These are phyloP conservation scores for Plumapathes pennacea DNA, from an alignment of 92 coral and sea anemone genomes.

Conservation along the genomic window DNA sequence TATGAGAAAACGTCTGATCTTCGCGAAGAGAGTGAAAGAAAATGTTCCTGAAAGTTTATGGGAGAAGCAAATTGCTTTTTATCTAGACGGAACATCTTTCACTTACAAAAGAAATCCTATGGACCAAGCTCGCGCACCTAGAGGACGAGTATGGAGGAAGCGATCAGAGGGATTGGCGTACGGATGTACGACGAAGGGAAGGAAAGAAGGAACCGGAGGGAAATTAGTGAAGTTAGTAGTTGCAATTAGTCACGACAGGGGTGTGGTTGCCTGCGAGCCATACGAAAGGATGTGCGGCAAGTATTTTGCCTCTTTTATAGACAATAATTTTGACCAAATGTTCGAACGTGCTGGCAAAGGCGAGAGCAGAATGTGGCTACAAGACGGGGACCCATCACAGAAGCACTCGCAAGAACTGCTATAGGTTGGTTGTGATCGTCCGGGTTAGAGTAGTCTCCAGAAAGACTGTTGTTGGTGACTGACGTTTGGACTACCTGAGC, in stretches of 20 bases:
- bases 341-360: slow-evolving; percentile 7
- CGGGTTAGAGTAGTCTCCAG: slow-evolving; percentile 1
- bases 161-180: slow-evolving; percentile 16
- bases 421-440: slow-evolving; percentile 10
- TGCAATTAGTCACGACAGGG: slow-evolving; percentile 27
- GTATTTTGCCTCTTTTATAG: slow-evolving; percentile 4
- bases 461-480: too few species aligned
- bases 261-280: slow-evolving; percentile 26
- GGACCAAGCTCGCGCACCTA: slow-evolving; percentile 27
- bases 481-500: too few species aligned
- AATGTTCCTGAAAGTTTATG: slow-evolving; percentile 11
- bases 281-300: slow-evolving; percentile 17
- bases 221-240: slow-evolving; percentile 14
- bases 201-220: slow-evolving; percentile 32
- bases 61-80: slow-evolving; percentile 32
- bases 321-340: slow-evolving; percentile 1
- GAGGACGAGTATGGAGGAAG: slow-evolving; percentile 31
- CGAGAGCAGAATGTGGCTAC: slow-evolving; percentile 20
- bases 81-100: slow-evolving; percentile 36
- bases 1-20: slow-evolving; percentile 8
- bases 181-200: slow-evolving; percentile 38
- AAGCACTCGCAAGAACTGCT: slow-evolving; percentile 38
- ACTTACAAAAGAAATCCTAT: slow-evolving; percentile 34
- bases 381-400: slow-evolving; percentile 37
- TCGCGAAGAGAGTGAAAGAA: slow-evolving; percentile 16